Percentiles rank a stretch among this genome's conserved stretches.
Evolutionary conservation across 2,113 vertebrate species (phyloP).

Genomic region (Erythrolamprus reginae): DNA sequence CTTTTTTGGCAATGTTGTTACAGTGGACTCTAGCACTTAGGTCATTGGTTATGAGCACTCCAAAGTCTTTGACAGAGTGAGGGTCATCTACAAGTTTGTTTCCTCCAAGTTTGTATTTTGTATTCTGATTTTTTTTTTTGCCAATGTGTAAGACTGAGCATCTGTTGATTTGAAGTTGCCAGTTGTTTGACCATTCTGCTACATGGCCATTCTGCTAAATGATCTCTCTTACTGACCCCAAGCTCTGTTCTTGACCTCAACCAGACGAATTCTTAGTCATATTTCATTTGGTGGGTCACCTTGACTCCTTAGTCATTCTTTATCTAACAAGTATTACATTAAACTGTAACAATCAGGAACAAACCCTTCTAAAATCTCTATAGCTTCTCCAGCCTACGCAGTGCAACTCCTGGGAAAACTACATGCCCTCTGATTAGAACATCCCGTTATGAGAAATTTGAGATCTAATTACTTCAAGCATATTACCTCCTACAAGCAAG

Average conservation of each 20-base stretch:
- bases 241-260: not conserved
- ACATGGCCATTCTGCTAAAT: conserved; percentile 26
- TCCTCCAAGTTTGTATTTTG: no score
- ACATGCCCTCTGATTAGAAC: accelerated
- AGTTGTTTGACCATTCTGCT: no score
- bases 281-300: not conserved
- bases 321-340: conserved; percentile 16
- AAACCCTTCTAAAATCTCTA: not conserved
- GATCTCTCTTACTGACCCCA: not conserved
- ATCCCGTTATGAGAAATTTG: not conserved
- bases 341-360: not conserved
- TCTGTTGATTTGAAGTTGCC: no score
- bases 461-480: not conserved
- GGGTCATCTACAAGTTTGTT: no score
- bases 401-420: conserved; percentile 14
- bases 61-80: no score
- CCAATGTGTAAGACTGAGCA: no score
- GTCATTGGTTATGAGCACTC: no score
- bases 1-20: no score
- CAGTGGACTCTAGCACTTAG: no score
- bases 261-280: accelerated
- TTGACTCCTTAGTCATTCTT: conserved; percentile 32
- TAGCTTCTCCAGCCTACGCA: not conserved
- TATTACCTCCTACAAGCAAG: not conserved
- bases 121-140: no score